Conservation (phyloP, 2,888 invertebrate species). For the Spodoptera picta region DNA sequence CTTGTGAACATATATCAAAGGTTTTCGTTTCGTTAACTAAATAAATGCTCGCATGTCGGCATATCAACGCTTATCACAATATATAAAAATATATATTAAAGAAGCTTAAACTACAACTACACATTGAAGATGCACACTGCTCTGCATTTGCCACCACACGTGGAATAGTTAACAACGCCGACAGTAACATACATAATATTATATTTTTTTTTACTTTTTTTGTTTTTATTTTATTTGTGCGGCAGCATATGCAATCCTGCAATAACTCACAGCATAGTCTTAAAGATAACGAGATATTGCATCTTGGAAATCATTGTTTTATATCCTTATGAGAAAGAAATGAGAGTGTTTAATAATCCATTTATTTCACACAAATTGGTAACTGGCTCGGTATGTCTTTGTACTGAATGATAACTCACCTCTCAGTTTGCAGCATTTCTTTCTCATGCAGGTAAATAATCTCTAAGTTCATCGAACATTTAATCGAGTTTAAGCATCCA, state of each 20-base stretch:
- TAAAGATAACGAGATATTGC: constrained; percentile 79
- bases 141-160: constrained; percentile 87
- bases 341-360: constrained; percentile 56
- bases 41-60: constrained; percentile 87
- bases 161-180: constrained; percentile 76
- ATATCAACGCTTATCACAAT: constrained; percentile 88
- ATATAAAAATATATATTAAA: constrained; percentile 88
- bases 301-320: constrained; percentile 68
- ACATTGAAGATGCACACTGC: constrained; percentile 85
- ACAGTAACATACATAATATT: constrained; percentile 67
- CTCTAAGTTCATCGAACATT: constrained; percentile 66
- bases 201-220: constrained; percentile 66
- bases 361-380: constrained; percentile 73
- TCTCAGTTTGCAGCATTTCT: constrained; percentile 71
- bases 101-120: constrained; percentile 87
- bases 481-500: constrained; percentile 74
- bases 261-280: constrained; percentile 82
- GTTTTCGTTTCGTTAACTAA: constrained; percentile 80
- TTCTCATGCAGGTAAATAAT: constrained; percentile 68
- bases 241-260: constrained; percentile 86
- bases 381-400: constrained; percentile 84
- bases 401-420: constrained; percentile 75
- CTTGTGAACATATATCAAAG: constrained; percentile 69
- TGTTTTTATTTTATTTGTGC: constrained; percentile 82
- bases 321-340: constrained; percentile 74